A percentile compares a stretch with the other conserved stretches of the same genome.
These are phyloP conservation scores for Apis florea DNA, from an alignment of 1,140 invertebrate genomes.

Conservation along the genomic window DNA sequence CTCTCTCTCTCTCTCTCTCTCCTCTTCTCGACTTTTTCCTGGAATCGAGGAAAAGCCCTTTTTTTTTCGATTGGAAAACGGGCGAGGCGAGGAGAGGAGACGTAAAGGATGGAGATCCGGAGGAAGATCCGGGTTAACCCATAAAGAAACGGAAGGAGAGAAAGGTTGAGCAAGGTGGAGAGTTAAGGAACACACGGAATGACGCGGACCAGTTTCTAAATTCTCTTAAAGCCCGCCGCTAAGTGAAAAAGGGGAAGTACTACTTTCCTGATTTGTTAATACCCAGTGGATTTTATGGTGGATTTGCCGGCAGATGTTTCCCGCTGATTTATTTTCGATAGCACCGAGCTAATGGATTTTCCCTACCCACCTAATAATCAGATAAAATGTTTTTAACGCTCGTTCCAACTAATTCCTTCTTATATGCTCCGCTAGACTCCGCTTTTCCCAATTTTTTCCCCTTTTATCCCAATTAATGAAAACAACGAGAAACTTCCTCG, in stretches of 20 bases:
- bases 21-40: no score
- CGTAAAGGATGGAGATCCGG: no score
- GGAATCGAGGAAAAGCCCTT: no score
- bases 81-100: no score
- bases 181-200: constrained; percentile 23
- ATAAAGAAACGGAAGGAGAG: no score
- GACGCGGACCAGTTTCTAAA: constrained; percentile 53
- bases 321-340: constrained; percentile 56
- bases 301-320: constrained; percentile 47
- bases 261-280: constrained; percentile 66
- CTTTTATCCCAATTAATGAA: no score
- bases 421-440: no score
- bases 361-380: constrained; percentile 15
- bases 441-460: no score
- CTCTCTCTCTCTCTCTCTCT: no score
- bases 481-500: no score
- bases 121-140: no score
- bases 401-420: background rate
- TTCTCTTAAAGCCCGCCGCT: constrained; percentile 60
- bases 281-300: constrained; percentile 58
- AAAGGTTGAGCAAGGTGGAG: background rate
- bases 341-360: constrained; percentile 53
- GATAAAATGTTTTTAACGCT: constrained; percentile 30
- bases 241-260: constrained; percentile 62
- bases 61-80: no score